These are phyloP conservation scores for Agelastica alni DNA, from an alignment of 2,888 invertebrate genomes.

Conservation along the genomic window DNA sequence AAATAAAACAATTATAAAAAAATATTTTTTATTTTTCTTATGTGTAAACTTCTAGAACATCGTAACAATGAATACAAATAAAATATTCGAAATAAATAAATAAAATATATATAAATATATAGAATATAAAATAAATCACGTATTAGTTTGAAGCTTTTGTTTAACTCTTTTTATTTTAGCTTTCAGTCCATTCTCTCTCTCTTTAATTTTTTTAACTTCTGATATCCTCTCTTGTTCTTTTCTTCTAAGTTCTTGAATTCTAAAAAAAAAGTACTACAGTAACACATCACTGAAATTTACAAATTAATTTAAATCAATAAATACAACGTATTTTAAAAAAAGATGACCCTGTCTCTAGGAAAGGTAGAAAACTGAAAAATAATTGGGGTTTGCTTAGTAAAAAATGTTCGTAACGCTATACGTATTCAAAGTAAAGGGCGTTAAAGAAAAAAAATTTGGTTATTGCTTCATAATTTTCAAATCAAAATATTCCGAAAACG, in stretches of 20 bases:
- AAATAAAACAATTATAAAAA: constrained; percentile 15
- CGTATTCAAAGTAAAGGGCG: too few species aligned
- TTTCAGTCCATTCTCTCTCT: constrained; percentile 69
- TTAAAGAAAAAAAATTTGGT: too few species aligned
- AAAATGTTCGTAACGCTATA: too few species aligned
- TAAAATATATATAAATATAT: constrained; percentile 16
- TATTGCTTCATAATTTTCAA: too few species aligned
- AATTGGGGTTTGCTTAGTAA: too few species aligned
- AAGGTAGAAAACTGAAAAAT: too few species aligned
- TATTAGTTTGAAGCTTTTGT: constrained; percentile 37
- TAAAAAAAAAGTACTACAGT: constrained; percentile 48
- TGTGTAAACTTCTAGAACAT: constrained; percentile 32
- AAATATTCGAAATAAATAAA: constrained; percentile 37
- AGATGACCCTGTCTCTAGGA: too few species aligned
- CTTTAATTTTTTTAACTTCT: constrained; percentile 64
- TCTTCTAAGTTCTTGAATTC: constrained; percentile 66
- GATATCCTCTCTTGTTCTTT: constrained; percentile 58
- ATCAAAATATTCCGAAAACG: too few species aligned
- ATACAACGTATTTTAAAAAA: too few species aligned
- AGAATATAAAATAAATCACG: constrained; percentile 28
- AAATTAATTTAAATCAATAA: too few species aligned
- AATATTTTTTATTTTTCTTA: constrained; percentile 31
- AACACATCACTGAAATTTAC: too few species aligned
- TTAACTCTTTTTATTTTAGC: constrained; percentile 65
- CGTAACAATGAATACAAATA: constrained; percentile 33